Conservation (phyloP, 2,797 vertebrate genomes). For the Rhynchotus rufescens region DNA sequence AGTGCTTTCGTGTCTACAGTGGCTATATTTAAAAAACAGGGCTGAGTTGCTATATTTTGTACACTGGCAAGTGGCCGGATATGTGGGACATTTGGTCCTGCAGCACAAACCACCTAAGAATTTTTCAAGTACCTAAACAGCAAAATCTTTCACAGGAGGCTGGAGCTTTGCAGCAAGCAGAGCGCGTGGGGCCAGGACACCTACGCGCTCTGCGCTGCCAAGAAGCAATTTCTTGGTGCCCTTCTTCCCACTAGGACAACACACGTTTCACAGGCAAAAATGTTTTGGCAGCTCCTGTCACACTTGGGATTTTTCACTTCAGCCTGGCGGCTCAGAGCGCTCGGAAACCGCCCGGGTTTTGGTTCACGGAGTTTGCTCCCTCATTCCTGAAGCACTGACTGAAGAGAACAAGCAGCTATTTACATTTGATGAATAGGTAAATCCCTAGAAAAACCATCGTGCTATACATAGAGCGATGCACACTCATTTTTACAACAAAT, state of each 20-base stretch:
- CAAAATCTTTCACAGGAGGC: neutral
- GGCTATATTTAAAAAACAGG: neutral
- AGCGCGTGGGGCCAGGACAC: conserved; percentile 13
- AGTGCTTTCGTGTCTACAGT: neutral
- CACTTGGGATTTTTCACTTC: neutral
- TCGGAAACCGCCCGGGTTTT: conserved; percentile 52
- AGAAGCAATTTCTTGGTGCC: conserved; percentile 26
- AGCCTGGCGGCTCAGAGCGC: conserved; percentile 30
- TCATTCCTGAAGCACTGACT: neutral
- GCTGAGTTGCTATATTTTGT: neutral
- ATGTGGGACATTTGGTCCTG: neutral
- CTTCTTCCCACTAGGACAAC: conserved; percentile 48
- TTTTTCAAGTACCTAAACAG: neutral
- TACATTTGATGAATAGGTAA: conserved; percentile 51
- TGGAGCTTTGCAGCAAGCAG: neutral
- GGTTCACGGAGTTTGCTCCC: conserved; percentile 42
- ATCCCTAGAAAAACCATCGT: conserved; percentile 10
- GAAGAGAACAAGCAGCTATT: conserved; percentile 37
- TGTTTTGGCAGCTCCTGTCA: conserved; percentile 28
- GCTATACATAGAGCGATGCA: conserved; percentile 22
- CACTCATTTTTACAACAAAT: neutral
- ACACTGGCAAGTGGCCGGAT: neutral
- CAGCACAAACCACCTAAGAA: neutral
- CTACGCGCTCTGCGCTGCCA: conserved; percentile 20
- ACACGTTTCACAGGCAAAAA: conserved; percentile 33